These are phyloP conservation scores for Alectura lathami DNA, from an alignment of 2,113 vertebrate species.

Conservation along the genomic window DNA sequence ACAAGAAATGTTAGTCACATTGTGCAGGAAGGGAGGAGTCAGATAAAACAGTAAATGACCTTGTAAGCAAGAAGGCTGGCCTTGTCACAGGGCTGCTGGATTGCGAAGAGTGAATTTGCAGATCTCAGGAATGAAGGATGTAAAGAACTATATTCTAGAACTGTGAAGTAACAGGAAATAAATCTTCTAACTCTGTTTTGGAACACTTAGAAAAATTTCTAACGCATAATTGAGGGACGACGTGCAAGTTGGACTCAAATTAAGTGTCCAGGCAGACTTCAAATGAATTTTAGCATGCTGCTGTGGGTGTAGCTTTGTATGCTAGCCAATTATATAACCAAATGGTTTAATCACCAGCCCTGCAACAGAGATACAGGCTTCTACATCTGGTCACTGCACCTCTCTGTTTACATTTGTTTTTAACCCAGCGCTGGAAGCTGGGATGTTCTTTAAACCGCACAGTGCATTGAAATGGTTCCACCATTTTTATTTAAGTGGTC, in stretches of 20 bases:
- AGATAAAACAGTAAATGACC: not conserved
- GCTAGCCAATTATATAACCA: conserved; percentile 65
- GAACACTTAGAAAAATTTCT: not conserved
- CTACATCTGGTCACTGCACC: not conserved
- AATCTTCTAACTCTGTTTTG: not conserved
- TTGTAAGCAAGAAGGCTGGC: not conserved
- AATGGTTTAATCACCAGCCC: conserved; percentile 65
- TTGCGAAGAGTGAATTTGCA: not conserved
- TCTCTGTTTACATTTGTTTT: not conserved
- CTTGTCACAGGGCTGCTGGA: not conserved
- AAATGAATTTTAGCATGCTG: conserved; percentile 40
- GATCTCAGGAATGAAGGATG: not conserved
- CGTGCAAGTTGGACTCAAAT: not conserved
- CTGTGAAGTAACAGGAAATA: not conserved
- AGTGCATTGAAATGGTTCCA: not conserved
- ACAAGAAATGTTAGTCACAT: not conserved
- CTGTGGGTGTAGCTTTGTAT: conserved; percentile 53
- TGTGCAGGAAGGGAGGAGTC: conserved; percentile 6
- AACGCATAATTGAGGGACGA: not conserved
- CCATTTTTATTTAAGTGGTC: not conserved
- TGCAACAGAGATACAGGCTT: conserved; percentile 19
- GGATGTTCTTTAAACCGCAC: not conserved
- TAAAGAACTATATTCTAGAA: not conserved
- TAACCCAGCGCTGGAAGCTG: not conserved
- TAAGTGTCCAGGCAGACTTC: conserved; percentile 68